phyloP scores from a whole-genome alignment of 2,113 vertebrate genomes.

The Tupaia chinensis region DNA sequence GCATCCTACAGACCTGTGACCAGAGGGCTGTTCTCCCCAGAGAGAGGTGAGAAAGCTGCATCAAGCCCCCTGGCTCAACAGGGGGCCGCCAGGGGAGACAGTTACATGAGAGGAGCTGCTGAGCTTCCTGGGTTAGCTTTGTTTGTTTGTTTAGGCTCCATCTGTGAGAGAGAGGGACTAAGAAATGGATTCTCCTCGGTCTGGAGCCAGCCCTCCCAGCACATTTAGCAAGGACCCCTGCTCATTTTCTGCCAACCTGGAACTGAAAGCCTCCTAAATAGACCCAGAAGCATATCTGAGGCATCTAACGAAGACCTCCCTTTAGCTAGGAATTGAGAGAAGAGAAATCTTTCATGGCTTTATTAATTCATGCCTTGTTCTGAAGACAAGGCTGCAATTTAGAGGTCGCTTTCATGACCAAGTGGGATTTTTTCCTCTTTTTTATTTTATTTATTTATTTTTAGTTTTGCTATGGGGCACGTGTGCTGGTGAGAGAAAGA shows the following conservation, averaged over 20 bases:
- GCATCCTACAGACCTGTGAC: not conserved
- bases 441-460: not conserved
- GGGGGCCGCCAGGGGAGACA: not conserved
- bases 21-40: not conserved
- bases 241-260: not conserved
- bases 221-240: not conserved
- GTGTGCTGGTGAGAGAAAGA: too few species aligned
- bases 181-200: not conserved
- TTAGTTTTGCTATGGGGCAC: too few species aligned
- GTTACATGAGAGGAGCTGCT: not conserved
- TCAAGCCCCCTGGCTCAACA: not conserved
- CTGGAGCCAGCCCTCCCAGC: not conserved
- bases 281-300: not conserved
- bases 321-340: not conserved
- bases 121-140: not conserved
- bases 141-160: not conserved
- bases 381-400: slow-evolving; percentile 13
- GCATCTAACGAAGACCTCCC: not conserved
- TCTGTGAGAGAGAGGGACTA: not conserved
- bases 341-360: not conserved
- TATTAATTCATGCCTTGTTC: not conserved
- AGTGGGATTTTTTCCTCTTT: not conserved
- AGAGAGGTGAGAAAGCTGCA: not conserved
- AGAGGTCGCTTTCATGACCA: not conserved
- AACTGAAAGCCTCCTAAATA: not conserved